Percentiles rank a stretch among this genome's conserved stretches.
Conservation (phyloP, 2,888 invertebrate species). For the Drosophila anomelani region DNA sequence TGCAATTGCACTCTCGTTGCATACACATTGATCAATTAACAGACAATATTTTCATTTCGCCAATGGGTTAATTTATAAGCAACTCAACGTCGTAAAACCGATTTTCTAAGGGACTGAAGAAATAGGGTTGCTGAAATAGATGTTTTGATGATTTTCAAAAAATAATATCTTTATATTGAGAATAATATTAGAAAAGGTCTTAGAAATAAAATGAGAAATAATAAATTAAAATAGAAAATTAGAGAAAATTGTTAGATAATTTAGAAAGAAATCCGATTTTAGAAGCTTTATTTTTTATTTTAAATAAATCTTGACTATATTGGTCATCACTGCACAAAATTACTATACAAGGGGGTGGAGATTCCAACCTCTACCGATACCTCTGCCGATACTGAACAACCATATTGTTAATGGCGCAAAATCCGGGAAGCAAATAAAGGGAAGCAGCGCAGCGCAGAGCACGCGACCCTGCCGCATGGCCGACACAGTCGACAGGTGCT, state of each 20-base stretch:
- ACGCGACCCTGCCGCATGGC: constrained; percentile 65
- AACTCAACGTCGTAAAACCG: constrained; percentile 64
- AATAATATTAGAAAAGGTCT: no score
- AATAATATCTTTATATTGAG: no score
- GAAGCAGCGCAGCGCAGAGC: constrained; percentile 19
- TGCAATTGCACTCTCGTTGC: constrained; percentile 61
- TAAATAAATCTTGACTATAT: neutral
- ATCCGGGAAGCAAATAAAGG: constrained; percentile 71
- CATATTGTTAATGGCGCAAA: constrained; percentile 80
- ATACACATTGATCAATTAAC: constrained; percentile 85
- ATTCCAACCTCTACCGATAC: constrained; percentile 7
- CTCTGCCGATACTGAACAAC: constrained; percentile 51
- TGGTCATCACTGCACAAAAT: neutral
- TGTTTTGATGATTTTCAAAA: no score
- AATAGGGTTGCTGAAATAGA: constrained; percentile 3
- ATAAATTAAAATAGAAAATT: no score
- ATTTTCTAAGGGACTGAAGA: neutral
- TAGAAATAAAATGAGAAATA: no score
- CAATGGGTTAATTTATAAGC: constrained; percentile 84
- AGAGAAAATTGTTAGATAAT: no score
- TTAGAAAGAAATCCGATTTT: no score
- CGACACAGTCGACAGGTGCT: constrained; percentile 68
- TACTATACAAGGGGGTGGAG: neutral
- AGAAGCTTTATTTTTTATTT: neutral
- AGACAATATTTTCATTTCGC: constrained; percentile 85